Conservation (phyloP, 2,113 vertebrate species). For the Myxocyprinus asiaticus region DNA sequence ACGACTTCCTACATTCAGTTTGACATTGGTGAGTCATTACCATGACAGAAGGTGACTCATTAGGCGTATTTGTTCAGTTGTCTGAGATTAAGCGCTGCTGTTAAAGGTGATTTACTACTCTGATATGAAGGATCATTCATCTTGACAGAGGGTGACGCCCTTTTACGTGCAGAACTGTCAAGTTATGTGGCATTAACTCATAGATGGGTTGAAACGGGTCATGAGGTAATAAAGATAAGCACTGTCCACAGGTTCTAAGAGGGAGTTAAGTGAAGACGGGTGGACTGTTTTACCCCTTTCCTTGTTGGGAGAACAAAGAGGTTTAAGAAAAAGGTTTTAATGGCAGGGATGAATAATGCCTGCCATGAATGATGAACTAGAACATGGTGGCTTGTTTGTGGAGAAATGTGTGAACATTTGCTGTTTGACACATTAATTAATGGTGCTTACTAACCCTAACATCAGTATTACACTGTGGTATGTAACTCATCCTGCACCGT, state of each 20-base stretch:
- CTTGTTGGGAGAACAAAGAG: constrained; percentile 1
- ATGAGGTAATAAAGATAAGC: constrained; percentile 1
- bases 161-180: not conserved
- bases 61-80: constrained; percentile 9
- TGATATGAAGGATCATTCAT: constrained; percentile 14
- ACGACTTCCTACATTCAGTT: not conserved
- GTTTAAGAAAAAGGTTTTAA: not conserved
- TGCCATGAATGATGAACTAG: not conserved
- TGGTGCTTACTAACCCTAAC: too few species aligned
- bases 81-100: constrained; percentile 3
- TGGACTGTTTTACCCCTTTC: not conserved
- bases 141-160: not conserved
- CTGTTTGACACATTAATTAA: not conserved
- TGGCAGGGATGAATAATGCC: not conserved
- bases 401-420: not conserved
- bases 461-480: too few species aligned
- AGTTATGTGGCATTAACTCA: not conserved
- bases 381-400: constrained; percentile 13
- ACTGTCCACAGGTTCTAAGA: not conserved
- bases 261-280: not conserved
- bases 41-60: constrained; percentile 4
- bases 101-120: constrained; percentile 9
- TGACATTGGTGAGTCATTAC: constrained; percentile 17
- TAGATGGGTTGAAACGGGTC: not conserved
- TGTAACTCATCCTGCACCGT: too few species aligned